Percentiles rank a stretch among this genome's conserved stretches.
Evolutionary conservation across 2,797 vertebrate genomes (phyloP).

Genomic region (Eospalax fontanierii): DNA sequence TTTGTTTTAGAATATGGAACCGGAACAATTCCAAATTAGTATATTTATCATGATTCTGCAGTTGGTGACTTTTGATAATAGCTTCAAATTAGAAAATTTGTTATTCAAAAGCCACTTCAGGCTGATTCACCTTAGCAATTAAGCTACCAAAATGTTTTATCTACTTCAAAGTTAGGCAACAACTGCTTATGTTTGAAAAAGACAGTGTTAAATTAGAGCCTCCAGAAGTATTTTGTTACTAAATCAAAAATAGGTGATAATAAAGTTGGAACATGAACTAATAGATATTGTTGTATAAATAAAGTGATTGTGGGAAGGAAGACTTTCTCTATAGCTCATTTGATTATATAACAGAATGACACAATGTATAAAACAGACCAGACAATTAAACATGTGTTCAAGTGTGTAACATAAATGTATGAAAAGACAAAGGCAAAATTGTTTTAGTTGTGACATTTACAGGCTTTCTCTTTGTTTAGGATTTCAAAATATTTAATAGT

Average conservation of each 20-base stretch:
- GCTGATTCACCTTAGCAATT: slow-evolving; percentile 16
- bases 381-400: slow-evolving; percentile 24
- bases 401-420: not conserved
- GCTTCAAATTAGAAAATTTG: slow-evolving; percentile 22
- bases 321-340: not conserved
- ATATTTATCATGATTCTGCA: not conserved
- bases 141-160: slow-evolving; percentile 7
- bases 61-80: not conserved
- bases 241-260: slow-evolving; percentile 14
- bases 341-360: not conserved
- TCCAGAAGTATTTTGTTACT: not conserved
- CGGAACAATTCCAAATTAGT: not conserved
- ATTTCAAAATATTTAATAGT: slow-evolving; percentile 31
- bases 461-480: slow-evolving; percentile 44
- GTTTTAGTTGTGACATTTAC: not conserved
- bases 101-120: slow-evolving; percentile 37
- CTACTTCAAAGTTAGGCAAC: not conserved
- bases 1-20: slow-evolving; percentile 5
- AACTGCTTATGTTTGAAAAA: not conserved
- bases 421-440: slow-evolving; percentile 26
- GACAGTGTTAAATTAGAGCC: slow-evolving; percentile 9
- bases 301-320: not conserved
- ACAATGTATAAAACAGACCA: slow-evolving; percentile 22
- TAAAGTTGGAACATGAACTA: not conserved
- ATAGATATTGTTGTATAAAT: not conserved